These are phyloP conservation scores for Formica exsecta DNA, from an alignment of 1,140 invertebrate species.

Conservation along the genomic window DNA sequence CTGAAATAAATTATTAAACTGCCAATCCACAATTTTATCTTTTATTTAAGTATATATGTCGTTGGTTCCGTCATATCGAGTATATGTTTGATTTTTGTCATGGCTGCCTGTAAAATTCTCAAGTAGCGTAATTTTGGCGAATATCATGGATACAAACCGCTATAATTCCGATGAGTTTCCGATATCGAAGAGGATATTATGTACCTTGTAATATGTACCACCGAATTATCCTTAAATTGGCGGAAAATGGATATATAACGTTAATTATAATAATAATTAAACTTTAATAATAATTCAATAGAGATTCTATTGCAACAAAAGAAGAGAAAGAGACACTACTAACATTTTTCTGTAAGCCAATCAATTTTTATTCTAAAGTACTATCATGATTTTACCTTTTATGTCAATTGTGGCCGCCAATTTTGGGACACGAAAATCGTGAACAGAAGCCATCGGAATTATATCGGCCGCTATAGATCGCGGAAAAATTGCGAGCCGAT, in stretches of 20 bases:
- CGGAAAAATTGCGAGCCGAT: background rate
- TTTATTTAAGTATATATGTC: constrained; percentile 20
- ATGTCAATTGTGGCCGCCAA: background rate
- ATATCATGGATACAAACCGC: background rate
- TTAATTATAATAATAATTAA: background rate
- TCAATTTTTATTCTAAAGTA: too few species aligned
- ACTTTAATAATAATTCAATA: too few species aligned
- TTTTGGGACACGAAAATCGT: background rate
- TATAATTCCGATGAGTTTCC: constrained; percentile 30
- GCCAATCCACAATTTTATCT: background rate
- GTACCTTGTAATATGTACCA: background rate
- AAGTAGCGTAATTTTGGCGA: constrained; percentile 17
- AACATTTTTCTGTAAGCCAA: too few species aligned
- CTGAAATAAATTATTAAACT: constrained; percentile 20
- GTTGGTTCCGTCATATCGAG: background rate
- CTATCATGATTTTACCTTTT: too few species aligned
- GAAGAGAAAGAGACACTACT: too few species aligned
- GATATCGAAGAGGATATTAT: constrained; percentile 5
- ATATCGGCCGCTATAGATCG: background rate
- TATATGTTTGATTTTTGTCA: background rate
- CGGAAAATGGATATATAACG: background rate
- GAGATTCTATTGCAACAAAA: too few species aligned
- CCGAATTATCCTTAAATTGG: background rate
- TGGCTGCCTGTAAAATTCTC: constrained; percentile 20
- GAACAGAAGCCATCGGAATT: constrained; percentile 9